phyloP scores from a whole-genome alignment of 2,797 vertebrate genomes.

The Enteromius trimaculatus region DNA sequence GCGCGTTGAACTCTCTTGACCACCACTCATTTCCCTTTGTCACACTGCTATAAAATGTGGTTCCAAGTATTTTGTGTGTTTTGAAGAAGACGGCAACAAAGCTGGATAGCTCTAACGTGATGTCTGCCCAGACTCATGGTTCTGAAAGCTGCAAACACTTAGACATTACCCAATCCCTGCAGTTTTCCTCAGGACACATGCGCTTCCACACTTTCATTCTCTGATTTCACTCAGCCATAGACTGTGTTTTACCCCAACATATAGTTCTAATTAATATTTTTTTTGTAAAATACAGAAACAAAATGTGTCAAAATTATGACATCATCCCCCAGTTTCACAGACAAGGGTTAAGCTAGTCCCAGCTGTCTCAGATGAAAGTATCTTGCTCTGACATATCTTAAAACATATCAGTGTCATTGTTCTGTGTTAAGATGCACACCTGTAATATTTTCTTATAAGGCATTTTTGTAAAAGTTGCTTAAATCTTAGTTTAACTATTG shows the following conservation, averaged over 20 bases:
- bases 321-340: too few relatives aligned
- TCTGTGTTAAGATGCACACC: too few relatives aligned
- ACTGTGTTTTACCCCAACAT: background rate
- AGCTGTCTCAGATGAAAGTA: too few relatives aligned
- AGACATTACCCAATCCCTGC: background rate
- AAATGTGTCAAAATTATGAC: background rate
- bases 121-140: background rate
- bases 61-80: conserved; percentile 43
- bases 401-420: too few relatives aligned
- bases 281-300: background rate
- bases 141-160: conserved; percentile 8
- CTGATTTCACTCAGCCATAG: background rate
- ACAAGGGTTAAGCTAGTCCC: too few relatives aligned
- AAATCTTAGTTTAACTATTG: too few relatives aligned
- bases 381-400: too few relatives aligned
- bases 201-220: background rate
- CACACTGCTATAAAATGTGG: conserved; percentile 26
- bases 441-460: too few relatives aligned
- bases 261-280: background rate
- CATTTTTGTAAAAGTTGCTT: too few relatives aligned
- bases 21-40: background rate
- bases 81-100: conserved; percentile 24
- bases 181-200: background rate
- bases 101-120: background rate
- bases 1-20: too few relatives aligned